phyloP scores from a whole-genome alignment of 2,888 invertebrate genomes.

The Cephonodes hylas region DNA sequence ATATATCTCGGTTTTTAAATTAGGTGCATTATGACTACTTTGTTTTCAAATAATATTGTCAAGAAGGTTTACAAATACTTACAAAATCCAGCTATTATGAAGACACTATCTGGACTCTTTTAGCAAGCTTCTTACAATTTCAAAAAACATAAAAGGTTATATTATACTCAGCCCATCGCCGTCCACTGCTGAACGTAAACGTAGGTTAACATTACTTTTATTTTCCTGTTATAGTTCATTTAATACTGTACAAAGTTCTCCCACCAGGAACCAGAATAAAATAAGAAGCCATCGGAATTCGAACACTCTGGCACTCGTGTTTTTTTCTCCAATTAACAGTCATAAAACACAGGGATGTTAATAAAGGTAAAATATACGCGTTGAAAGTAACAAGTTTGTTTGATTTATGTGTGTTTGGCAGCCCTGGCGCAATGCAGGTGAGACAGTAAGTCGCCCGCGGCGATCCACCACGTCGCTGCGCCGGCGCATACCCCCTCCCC shows the following conservation, averaged over 20 bases:
- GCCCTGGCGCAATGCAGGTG: conserved; percentile 63
- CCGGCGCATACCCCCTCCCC: conserved; percentile 54
- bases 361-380: conserved; percentile 8
- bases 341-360: neutral
- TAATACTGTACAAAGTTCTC: neutral
- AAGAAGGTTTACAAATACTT: too few relatives aligned
- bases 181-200: too few relatives aligned
- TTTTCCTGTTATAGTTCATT: too few relatives aligned
- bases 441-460: conserved; percentile 72
- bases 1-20: too few relatives aligned
- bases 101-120: too few relatives aligned
- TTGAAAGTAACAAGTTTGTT: neutral
- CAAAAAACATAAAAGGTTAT: too few relatives aligned
- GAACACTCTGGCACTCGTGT: neutral
- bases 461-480: conserved; percentile 57
- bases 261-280: neutral
- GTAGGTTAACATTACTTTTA: too few relatives aligned
- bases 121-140: too few relatives aligned
- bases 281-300: neutral
- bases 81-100: too few relatives aligned
- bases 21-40: too few relatives aligned
- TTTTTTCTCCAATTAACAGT: conserved; percentile 12
- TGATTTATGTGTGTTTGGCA: conserved; percentile 27
- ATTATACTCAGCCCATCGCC: too few relatives aligned
- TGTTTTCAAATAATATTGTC: too few relatives aligned